A percentile compares a stretch with the other conserved stretches of the same genome.
Evolutionary conservation across 2,888 invertebrate species (phyloP).

Genomic region (Resseliella maxima): DNA sequence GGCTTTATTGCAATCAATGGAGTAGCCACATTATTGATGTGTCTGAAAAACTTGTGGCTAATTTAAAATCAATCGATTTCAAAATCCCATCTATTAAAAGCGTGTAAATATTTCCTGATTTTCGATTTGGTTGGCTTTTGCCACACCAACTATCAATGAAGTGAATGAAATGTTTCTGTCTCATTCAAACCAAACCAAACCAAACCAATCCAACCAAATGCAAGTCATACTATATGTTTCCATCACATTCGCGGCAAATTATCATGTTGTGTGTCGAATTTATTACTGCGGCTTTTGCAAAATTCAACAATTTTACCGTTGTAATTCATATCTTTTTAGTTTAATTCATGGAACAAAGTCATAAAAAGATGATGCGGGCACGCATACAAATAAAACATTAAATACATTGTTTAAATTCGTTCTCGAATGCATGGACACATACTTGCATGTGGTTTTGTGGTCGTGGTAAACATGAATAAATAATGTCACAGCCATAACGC

Average conservation of each 20-base stretch:
- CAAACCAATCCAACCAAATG: not conserved
- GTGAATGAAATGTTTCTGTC: not conserved
- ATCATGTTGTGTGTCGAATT: conserved; percentile 31
- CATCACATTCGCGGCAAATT: not conserved
- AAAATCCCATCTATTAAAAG: too few relatives aligned
- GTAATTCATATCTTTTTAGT: conserved; percentile 18
- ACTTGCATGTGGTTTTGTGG: conserved; percentile 18
- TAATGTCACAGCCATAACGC: conserved; percentile 48
- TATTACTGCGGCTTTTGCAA: conserved; percentile 48
- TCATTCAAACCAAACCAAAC: too few relatives aligned
- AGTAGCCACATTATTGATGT: not conserved
- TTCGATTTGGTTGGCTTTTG: not conserved
- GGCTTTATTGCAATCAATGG: not conserved
- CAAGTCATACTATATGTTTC: not conserved
- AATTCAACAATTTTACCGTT: not conserved
- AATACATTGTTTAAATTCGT: not conserved
- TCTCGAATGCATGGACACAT: not conserved
- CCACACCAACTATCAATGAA: not conserved
- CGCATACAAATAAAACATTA: not conserved
- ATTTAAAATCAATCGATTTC: conserved; percentile 18
- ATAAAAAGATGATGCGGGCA: conserved; percentile 30
- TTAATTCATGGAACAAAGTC: conserved; percentile 21
- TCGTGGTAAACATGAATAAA: conserved; percentile 46
- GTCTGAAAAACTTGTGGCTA: conserved; percentile 28
- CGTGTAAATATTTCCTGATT: not conserved